phyloP scores from a whole-genome alignment of 2,113 vertebrate genomes.

The Cebidichthys violaceus region DNA sequence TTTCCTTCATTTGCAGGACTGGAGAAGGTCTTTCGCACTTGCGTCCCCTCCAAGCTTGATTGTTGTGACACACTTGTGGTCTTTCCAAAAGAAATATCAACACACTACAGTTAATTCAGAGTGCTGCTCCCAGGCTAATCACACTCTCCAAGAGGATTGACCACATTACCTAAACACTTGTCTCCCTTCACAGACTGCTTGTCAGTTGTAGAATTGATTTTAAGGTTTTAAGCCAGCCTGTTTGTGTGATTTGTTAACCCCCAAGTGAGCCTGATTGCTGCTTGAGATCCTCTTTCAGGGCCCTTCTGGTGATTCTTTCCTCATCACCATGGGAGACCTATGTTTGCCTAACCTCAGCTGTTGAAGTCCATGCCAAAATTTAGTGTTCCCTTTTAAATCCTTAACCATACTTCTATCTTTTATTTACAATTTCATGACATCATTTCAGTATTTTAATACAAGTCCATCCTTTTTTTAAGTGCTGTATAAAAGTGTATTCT shows the following conservation, averaged over 20 bases:
- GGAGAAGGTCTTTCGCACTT: slow-evolving; percentile 30
- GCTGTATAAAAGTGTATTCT: not conserved
- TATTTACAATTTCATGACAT: not conserved
- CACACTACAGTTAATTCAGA: slow-evolving; percentile 19
- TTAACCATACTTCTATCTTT: not conserved
- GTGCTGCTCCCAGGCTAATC: slow-evolving; percentile 23
- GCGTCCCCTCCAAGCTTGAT: slow-evolving; percentile 12
- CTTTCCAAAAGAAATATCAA: slow-evolving; percentile 20
- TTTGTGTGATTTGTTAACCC: slow-evolving; percentile 32
- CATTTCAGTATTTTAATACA: not conserved
- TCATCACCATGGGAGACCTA: not conserved
- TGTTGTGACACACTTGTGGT: slow-evolving; percentile 12
- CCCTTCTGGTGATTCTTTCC: not conserved
- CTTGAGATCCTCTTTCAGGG: slow-evolving; percentile 37
- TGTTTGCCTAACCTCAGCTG: not conserved
- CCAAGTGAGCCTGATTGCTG: slow-evolving; percentile 31
- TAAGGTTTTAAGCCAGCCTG: slow-evolving; percentile 19
- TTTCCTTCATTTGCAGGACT: not conserved
- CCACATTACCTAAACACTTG: slow-evolving; percentile 26
- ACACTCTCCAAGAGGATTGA: slow-evolving; percentile 14
- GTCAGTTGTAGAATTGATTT: slow-evolving; percentile 35
- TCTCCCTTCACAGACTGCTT: slow-evolving; percentile 7
- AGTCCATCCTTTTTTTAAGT: not conserved
- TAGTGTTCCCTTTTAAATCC: not conserved
- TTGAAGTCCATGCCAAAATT: not conserved